phyloP scores from a whole-genome alignment of 2,888 invertebrate genomes.

The Labia minor region DNA sequence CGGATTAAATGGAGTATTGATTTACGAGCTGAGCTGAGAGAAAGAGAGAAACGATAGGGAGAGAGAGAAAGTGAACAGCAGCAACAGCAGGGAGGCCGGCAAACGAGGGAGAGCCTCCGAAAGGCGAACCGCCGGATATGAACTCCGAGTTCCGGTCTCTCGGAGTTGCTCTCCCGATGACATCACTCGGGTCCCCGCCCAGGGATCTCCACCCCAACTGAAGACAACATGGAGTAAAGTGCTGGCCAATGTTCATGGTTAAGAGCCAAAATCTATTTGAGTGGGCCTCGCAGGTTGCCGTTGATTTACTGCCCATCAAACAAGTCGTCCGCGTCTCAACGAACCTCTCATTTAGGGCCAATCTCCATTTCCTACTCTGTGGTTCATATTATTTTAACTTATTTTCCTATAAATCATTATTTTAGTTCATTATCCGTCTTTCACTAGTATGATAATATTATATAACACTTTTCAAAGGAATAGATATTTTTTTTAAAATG shows the following conservation, averaged over 20 bases:
- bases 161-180: background rate
- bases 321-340: background rate
- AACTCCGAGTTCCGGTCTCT: slow-evolving; percentile 7
- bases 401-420: too few species aligned
- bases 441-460: too few species aligned
- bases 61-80: background rate
- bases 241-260: slow-evolving; percentile 13
- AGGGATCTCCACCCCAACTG: background rate
- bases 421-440: too few species aligned
- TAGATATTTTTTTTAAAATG: too few species aligned
- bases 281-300: background rate
- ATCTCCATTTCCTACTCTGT: too few species aligned
- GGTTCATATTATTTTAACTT: too few species aligned
- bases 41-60: background rate
- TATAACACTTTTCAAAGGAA: too few species aligned
- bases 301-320: background rate
- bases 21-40: slow-evolving; percentile 4
- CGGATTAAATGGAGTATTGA: slow-evolving; percentile 13
- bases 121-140: background rate
- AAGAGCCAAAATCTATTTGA: slow-evolving; percentile 13
- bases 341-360: too few species aligned
- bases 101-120: background rate
- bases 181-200: background rate
- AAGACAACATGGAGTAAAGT: slow-evolving; percentile 13
- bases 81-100: background rate